Evolutionary conservation across 35 echinoderm and acorn worm species (phyloP).

Genomic region (Apostichopus parvimensis): DNA sequence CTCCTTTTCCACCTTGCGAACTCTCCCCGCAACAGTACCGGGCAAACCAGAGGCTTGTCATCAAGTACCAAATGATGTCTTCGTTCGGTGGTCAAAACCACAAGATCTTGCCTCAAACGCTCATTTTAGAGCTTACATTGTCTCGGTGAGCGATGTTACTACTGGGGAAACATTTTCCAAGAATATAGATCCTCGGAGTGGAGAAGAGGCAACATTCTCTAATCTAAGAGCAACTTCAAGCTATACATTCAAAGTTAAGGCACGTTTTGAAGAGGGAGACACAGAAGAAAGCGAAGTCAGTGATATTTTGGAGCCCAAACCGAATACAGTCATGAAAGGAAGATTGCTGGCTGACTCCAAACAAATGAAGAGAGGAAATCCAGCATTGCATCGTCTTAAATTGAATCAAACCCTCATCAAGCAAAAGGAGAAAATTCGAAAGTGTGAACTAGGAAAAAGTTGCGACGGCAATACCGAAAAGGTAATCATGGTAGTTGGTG

Average conservation of each 20-base stretch:
- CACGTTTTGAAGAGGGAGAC: constrained; percentile 22
- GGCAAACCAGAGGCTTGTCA: constrained; percentile 24
- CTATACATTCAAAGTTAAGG: constrained; percentile 25
- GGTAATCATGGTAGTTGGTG: constrained; percentile 32
- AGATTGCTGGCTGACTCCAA: constrained; percentile 12
- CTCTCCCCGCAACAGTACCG: constrained; percentile 6
- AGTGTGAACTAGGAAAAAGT: constrained; percentile 30
- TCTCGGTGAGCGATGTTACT: neutral
- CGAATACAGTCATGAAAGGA: constrained; percentile 52
- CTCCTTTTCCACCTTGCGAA: neutral
- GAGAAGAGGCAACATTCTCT: constrained; percentile 33
- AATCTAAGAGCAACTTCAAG: constrained; percentile 18
- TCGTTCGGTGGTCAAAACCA: constrained; percentile 18
- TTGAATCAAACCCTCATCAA: neutral
- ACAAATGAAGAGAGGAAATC: constrained; percentile 12
- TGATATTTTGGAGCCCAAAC: constrained; percentile 13
- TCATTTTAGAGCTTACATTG: neutral
- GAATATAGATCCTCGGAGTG: neutral
- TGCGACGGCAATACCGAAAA: neutral
- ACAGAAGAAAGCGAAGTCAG: constrained; percentile 37
- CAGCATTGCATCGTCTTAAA: constrained; percentile 19
- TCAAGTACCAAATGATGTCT: neutral
- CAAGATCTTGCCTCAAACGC: neutral
- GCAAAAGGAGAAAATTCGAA: constrained; percentile 25
- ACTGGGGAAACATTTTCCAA: constrained; percentile 10